phyloP scores from a whole-genome alignment of 2,888 invertebrate species.

The Fissipunctia ypsillon region DNA sequence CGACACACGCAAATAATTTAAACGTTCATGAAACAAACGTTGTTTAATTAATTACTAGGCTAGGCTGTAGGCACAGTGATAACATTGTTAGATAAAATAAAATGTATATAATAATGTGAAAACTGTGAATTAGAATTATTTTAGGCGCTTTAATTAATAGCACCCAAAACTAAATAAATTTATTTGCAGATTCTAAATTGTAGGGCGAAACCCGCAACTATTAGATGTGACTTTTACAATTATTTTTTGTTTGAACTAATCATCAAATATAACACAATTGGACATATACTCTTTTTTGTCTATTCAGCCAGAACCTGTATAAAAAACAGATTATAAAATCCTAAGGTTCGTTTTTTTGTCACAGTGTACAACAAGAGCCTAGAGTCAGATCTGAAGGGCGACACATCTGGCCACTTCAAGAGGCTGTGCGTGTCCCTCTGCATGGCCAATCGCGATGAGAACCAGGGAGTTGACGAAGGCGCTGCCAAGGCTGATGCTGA shows the following conservation, averaged over 20 bases:
- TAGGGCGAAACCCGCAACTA: not conserved
- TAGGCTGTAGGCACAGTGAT: conserved; percentile 23
- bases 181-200: not conserved
- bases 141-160: not conserved
- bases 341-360: conserved; percentile 39
- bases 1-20: conserved; percentile 12
- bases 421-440: conserved; percentile 96
- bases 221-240: not conserved
- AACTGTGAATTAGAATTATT: conserved; percentile 2
- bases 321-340: not conserved
- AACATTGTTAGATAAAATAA: conserved; percentile 25
- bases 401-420: conserved; percentile 99
- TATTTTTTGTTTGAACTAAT: not conserved
- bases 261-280: no score
- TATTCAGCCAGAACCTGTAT: not conserved
- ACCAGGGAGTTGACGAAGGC: conserved; percentile 95
- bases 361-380: conserved; percentile 95
- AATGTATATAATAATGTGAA: not conserved
- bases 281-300: not conserved
- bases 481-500: conserved; percentile 96
- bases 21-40: conserved; percentile 21
- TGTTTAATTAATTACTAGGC: conserved; percentile 29
- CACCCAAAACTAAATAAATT: not conserved
- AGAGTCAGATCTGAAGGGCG: conserved; percentile 96
- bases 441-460: conserved; percentile 97